Evolutionary conservation across 1,140 invertebrate genomes (phyloP), one percentile per base, ranked within the genome.

Genomic region (Magallana gigas): DNA sequence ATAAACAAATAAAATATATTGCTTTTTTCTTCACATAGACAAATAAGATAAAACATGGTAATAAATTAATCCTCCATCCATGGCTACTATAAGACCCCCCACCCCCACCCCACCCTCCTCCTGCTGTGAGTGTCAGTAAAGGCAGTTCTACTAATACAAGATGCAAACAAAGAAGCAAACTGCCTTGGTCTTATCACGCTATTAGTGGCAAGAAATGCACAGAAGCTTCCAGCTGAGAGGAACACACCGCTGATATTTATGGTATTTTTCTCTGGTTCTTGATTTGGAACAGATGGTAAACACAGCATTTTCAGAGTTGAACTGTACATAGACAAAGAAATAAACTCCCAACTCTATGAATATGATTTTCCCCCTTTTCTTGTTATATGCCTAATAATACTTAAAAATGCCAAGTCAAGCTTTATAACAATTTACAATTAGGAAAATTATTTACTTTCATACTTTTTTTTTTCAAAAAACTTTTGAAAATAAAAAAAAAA

Each of bases 211-310:
- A 84, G 83, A 84, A 62, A 62, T 84, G 58, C 57, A 84, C 56
- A 60, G 81, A 84, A 58, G 57, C 57, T 60, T 83, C 83, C 83
- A 18, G 83, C 83, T 29, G 83, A 29, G 83, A 84, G 14, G n/a
- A 60, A 48, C 57, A 57, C 57, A 16, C 83, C 14, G 29, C 56
- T 84, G 83, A 84, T 84, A 84, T 84, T 84, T 84, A 84, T 84
- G 83, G 83, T 84, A 84, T 84, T 84, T 48, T 48, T 48, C 57
- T 36, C 83, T 12, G n/a, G 83, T 56, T 59, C 58, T 84, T 84
- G 83, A 84, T 84, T 84, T 84, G 83, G 57, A 84, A 84, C 83
- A 84, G 83, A 84, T 84, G 83, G 83, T 84, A 84, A 62, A 84
- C 57, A 14, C 81, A 83, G 57, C 48, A 83, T 83, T 58, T 57